Percentiles rank a stretch among this genome's conserved stretches.
phyloP scores from a whole-genome alignment of 2,113 vertebrate species.

The Aix galericulata region DNA sequence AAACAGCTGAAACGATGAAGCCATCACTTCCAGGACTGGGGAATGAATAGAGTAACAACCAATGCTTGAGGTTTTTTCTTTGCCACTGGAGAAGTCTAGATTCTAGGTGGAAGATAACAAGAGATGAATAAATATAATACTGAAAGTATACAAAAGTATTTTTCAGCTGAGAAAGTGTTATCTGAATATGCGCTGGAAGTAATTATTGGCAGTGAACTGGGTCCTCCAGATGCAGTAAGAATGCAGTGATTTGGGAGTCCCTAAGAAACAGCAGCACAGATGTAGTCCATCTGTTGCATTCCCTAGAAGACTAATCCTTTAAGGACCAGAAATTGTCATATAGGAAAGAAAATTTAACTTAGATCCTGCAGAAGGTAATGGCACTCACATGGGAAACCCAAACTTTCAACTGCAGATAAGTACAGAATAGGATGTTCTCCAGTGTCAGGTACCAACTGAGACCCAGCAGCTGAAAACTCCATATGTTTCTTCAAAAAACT shows the following conservation, averaged over 20 bases:
- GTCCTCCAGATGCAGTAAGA: conserved; percentile 56
- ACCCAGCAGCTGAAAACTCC: not conserved
- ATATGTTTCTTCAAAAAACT: not conserved
- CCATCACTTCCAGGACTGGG: not conserved
- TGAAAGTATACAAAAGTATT: not conserved
- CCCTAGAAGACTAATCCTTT: not conserved
- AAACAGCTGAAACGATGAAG: not conserved
- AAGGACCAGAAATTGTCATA: conserved; percentile 10
- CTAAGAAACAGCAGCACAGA: conserved; percentile 37
- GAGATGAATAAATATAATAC: not conserved
- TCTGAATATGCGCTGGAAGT: conserved; percentile 22
- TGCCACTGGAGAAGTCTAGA: not conserved
- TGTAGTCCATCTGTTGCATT: conserved; percentile 27
- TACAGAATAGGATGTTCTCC: not conserved
- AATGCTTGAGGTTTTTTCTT: not conserved
- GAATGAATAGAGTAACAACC: not conserved
- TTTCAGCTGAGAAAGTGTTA: not conserved
- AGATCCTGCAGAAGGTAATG: not conserved
- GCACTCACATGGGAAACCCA: not conserved
- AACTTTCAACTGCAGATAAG: not conserved
- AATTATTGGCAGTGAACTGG: conserved; percentile 35
- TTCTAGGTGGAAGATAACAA: not conserved
- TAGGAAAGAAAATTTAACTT: not conserved
- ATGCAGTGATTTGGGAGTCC: conserved; percentile 23
- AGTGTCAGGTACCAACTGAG: not conserved